Evolutionary conservation across 2,113 vertebrate species (phyloP), one percentile per base, ranked within the genome.

Genomic region (Charadrius vociferus): DNA sequence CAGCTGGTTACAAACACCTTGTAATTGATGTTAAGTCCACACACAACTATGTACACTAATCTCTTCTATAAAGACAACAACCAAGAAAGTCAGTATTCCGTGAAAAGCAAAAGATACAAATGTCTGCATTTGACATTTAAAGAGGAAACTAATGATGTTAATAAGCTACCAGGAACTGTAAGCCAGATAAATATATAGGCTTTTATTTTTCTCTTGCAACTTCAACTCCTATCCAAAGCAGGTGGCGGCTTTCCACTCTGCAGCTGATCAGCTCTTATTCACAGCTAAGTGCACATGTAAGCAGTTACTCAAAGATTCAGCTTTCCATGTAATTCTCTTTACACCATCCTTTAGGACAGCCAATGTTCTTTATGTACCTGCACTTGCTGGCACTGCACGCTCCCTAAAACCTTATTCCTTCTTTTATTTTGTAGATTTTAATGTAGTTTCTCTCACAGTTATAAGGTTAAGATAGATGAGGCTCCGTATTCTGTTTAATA

Each of bases 11-110:
- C 49, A 47, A 47, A n/a, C 45, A 21, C 37, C 26, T 86, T 62
- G 20, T 12, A 36, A 27, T 26, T 5, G 32, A 47, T 3, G 14
- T 3, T 1, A n/a, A 61, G 7, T 39, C 45, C 45, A 23, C 12
- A 3, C 37, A 10, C 16, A 16, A 80, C 37, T 8, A 58, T 1
- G 0, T 6, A 14, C 26, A 2, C 45, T 17, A 23, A 80, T 47
- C 26, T 3, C 34, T 45, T 22, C 87, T 4, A 2, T 2, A 7
- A 19, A 32, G n/a, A 26, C 26, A 65, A 37, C 7, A 2, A 10
- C 21, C 41, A 53, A 18, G 39, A 36, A 77, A 52, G 29, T 6
- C 49, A 9, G 8, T 1, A 34, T 12, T 24, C 10, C 39, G 6
- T 1, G 17, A 43, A 49, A 59, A 59, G 29, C 3, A 50, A 14